Percentiles rank a stretch among this genome's conserved stretches.
These are phyloP conservation scores for Ophioderma brevispina DNA, from an alignment of 35 echinoderm and acorn worm genomes.

Conservation along the genomic window DNA sequence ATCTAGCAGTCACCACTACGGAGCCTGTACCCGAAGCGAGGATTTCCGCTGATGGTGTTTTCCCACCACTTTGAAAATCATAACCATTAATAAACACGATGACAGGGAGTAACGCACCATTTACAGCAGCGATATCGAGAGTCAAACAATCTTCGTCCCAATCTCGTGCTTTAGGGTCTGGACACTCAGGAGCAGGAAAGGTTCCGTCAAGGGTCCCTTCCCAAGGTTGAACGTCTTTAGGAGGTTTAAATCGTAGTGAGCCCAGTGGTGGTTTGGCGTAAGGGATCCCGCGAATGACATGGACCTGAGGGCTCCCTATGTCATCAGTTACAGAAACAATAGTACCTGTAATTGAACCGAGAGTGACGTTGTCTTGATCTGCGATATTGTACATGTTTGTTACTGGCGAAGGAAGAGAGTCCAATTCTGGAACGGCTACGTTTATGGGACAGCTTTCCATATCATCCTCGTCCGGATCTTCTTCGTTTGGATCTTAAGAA, in stretches of 20 bases:
- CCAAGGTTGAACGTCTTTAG: background rate
- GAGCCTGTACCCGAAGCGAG: constrained; percentile 12
- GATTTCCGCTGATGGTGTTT: background rate
- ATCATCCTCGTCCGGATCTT: background rate
- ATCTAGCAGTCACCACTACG: constrained; percentile 50
- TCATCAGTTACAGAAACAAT: background rate
- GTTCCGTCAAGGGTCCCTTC: background rate
- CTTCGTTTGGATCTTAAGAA: background rate
- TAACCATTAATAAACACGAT: constrained; percentile 30
- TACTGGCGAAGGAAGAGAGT: background rate
- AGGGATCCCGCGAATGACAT: constrained; percentile 35
- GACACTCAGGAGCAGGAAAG: background rate
- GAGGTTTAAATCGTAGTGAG: constrained; percentile 32
- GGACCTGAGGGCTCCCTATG: background rate
- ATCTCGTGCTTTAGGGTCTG: background rate
- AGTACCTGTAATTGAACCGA: background rate
- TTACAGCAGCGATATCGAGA: constrained; percentile 23
- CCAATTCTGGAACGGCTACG: background rate
- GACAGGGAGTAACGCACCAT: background rate
- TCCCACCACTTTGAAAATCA: background rate
- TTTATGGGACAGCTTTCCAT: background rate
- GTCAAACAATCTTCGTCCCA: constrained; percentile 52
- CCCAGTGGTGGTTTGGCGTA: constrained; percentile 33
- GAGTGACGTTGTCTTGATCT: no score
- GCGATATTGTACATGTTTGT: background rate